phyloP scores from a whole-genome alignment of 1,140 invertebrate genomes.

The Drosophila subobscura region DNA sequence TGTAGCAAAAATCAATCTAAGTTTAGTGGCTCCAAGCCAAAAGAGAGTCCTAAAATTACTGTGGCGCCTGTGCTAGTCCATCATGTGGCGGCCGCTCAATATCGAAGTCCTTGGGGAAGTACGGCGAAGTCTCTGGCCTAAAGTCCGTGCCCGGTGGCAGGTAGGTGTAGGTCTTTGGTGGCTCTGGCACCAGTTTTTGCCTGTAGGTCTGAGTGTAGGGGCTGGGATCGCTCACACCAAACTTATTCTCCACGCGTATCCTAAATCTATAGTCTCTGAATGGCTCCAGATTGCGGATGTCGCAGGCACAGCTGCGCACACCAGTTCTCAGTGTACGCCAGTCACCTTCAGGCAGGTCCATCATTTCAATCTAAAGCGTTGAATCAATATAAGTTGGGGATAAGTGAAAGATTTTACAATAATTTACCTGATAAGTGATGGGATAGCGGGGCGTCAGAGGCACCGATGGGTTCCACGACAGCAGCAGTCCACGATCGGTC shows the following conservation, averaged over 20 bases:
- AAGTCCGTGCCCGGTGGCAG: slow-evolving; percentile 92
- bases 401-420: too few relatives aligned
- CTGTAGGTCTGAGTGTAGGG: slow-evolving; percentile 92
- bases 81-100: slow-evolving; percentile 93
- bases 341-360: slow-evolving; percentile 93
- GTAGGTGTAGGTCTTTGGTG: slow-evolving; percentile 91
- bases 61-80: slow-evolving; percentile 91
- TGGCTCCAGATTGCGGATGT: slow-evolving; percentile 92
- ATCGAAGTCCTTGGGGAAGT: slow-evolving; percentile 95
- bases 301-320: slow-evolving; percentile 92
- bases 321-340: slow-evolving; percentile 93
- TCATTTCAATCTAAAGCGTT: slow-evolving; percentile 91
- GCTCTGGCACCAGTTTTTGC: slow-evolving; percentile 91
- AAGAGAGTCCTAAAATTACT: slow-evolving; percentile 51
- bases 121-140: slow-evolving; percentile 93
- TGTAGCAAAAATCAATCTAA: neutral
- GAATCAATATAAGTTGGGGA: neutral
- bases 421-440: slow-evolving; percentile 91
- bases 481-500: slow-evolving; percentile 91
- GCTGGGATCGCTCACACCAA: slow-evolving; percentile 97
- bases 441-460: slow-evolving; percentile 91
- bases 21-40: neutral
- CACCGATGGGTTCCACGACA: slow-evolving; percentile 96
- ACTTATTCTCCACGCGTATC: slow-evolving; percentile 97
- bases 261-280: slow-evolving; percentile 96